A percentile compares a stretch with the other conserved stretches of the same genome.
Conservation (phyloP, 2,113 vertebrate genomes). For the Laticauda colubrina region DNA sequence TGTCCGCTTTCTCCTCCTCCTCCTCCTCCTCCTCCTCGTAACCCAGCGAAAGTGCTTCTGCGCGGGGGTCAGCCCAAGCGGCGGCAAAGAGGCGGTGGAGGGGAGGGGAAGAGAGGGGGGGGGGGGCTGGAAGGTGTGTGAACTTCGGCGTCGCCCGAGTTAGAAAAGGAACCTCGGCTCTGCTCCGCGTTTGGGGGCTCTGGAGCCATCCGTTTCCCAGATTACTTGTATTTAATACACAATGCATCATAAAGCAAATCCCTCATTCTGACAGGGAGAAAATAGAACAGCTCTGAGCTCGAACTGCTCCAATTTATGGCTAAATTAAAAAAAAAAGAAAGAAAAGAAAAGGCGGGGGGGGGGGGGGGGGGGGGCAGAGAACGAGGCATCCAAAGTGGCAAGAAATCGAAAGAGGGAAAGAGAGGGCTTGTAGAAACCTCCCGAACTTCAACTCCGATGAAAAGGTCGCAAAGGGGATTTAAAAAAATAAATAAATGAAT, state of each 20-base stretch:
- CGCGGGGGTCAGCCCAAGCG: not conserved
- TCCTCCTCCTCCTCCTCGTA: slow-evolving; percentile 23
- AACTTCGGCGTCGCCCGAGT: not conserved
- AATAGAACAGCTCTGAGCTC: slow-evolving; percentile 98
- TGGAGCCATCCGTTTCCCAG: slow-evolving; percentile 91
- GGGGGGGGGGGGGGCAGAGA: slow-evolving; percentile 65
- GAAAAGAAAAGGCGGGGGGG: too few relatives aligned
- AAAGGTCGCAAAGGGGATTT: slow-evolving; percentile 75
- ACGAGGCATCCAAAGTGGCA: slow-evolving; percentile 90
- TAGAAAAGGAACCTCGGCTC: slow-evolving; percentile 70
- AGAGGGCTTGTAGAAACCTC: slow-evolving; percentile 76
- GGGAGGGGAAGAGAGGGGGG: not conserved
- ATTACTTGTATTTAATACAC: slow-evolving; percentile 99
- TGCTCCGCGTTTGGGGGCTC: slow-evolving; percentile 74
- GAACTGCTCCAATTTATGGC: slow-evolving; percentile 97
- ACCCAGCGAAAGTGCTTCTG: slow-evolving; percentile 11
- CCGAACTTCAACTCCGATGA: slow-evolving; percentile 76
- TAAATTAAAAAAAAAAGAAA: slow-evolving; percentile 80
- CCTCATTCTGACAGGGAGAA: slow-evolving; percentile 99
- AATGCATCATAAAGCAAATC: slow-evolving; percentile 99
- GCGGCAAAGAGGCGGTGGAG: not conserved
- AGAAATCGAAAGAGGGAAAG: slow-evolving; percentile 84
- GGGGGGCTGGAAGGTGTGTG: not conserved
- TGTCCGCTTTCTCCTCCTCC: slow-evolving; percentile 67
- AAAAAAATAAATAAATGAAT: too few relatives aligned